Percentiles rank a stretch among this genome's conserved stretches.
These are phyloP conservation scores for Thymelicus lineola DNA, from an alignment of 2,888 invertebrate genomes.

Conservation along the genomic window DNA sequence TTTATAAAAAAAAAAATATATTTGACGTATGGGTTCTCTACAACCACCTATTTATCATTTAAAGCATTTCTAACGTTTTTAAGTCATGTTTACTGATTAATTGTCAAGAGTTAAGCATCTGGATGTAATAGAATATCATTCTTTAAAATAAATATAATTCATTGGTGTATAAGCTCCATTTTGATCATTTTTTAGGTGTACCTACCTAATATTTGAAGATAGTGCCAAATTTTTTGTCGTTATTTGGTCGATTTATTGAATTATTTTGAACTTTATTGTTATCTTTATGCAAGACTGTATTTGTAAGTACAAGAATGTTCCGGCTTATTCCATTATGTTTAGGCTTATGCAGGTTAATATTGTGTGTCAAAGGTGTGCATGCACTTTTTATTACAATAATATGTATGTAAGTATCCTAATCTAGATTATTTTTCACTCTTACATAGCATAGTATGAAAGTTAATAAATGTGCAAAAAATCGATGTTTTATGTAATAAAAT, in stretches of 20 bases:
- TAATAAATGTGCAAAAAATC: not conserved
- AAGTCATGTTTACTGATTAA: not conserved
- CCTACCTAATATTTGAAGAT: no score
- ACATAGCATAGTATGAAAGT: slow-evolving; percentile 2
- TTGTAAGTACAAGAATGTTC: not conserved
- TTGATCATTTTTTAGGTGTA: no score
- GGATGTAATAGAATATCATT: not conserved
- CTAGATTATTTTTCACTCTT: not conserved
- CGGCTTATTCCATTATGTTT: not conserved
- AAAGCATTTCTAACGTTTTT: not conserved
- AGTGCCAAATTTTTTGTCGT: no score
- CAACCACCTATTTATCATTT: not conserved
- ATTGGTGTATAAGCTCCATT: no score
- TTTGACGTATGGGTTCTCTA: not conserved
- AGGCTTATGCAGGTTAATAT: not conserved
- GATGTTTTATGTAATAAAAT: slow-evolving; percentile 3
- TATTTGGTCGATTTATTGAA: no score
- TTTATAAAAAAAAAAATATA: not conserved
- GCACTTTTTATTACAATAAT: no score
- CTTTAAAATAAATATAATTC: no score
- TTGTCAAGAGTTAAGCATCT: not conserved
- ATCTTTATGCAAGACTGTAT: not conserved
- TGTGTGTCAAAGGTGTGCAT: not conserved
- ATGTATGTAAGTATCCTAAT: not conserved
- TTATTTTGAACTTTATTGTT: no score